Conservation (phyloP, 2,113 vertebrate species). For the Salvelinus sp. region DNA sequence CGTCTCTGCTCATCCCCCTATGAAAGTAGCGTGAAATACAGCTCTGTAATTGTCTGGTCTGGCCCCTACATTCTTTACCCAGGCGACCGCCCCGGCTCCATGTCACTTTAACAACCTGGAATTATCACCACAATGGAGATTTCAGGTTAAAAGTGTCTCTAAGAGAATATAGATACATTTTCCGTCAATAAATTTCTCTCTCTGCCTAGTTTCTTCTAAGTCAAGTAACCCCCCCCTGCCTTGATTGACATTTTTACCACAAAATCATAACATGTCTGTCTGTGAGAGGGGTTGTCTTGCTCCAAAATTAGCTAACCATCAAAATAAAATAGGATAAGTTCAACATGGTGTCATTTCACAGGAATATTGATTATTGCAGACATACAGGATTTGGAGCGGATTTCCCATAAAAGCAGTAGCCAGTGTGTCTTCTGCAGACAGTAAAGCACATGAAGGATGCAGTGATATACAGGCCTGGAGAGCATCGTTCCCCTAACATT, state of each 20-base stretch:
- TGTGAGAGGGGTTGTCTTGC: slow-evolving; percentile 81
- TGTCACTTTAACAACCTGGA: slow-evolving; percentile 95
- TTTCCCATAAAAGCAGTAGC: slow-evolving; percentile 88
- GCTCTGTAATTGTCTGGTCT: slow-evolving; percentile 76
- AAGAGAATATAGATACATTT: slow-evolving; percentile 89
- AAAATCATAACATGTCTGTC: slow-evolving; percentile 88
- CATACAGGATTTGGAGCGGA: slow-evolving; percentile 82
- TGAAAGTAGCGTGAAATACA: slow-evolving; percentile 73
- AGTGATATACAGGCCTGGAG: slow-evolving; percentile 73
- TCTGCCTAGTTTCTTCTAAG: slow-evolving; percentile 70
- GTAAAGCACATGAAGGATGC: slow-evolving; percentile 67
- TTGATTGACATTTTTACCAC: slow-evolving; percentile 92
- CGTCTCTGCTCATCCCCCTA: slow-evolving; percentile 47
- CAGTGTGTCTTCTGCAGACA: slow-evolving; percentile 77
- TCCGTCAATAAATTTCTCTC: slow-evolving; percentile 90
- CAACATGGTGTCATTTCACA: slow-evolving; percentile 86
- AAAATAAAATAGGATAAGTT: slow-evolving; percentile 88
- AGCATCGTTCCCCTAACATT: slow-evolving; percentile 46
- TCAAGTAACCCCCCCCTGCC: slow-evolving; percentile 60
- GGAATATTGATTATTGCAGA: slow-evolving; percentile 87
- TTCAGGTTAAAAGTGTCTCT: slow-evolving; percentile 82
- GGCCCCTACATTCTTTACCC: slow-evolving; percentile 75
- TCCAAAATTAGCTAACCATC: slow-evolving; percentile 93
- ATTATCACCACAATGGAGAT: slow-evolving; percentile 90
- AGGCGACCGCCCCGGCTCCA: slow-evolving; percentile 78